Evolutionary conservation across 2,888 invertebrate genomes (phyloP).

Genomic region (Steromphala cineraria): DNA sequence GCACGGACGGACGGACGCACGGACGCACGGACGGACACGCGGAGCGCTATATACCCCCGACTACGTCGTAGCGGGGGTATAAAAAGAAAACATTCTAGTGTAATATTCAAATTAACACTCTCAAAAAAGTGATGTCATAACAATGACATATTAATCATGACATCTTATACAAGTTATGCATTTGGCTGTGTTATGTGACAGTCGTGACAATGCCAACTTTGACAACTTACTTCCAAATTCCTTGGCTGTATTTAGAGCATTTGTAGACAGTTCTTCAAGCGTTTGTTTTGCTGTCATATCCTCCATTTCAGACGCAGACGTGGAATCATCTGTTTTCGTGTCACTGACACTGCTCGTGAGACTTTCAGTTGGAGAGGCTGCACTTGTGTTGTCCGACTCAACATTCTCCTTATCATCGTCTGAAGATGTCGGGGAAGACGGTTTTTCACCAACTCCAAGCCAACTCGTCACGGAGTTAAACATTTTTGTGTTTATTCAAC

Average conservation of each 20-base stretch:
- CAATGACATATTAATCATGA: no score
- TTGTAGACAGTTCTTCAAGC: slow-evolving; percentile 70
- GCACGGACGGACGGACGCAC: no score
- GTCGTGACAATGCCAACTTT: no score
- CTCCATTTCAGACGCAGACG: slow-evolving; percentile 43
- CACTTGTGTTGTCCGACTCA: slow-evolving; percentile 32
- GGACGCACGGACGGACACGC: no score
- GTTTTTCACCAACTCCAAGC: slow-evolving; percentile 61
- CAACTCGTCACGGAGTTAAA: slow-evolving; percentile 67
- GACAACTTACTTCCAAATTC: slow-evolving; percentile 72
- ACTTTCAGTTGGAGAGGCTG: slow-evolving; percentile 28
- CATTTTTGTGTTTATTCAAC: slow-evolving; percentile 41
- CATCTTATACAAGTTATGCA: no score
- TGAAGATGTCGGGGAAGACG: slow-evolving; percentile 45
- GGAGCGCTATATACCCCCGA: no score
- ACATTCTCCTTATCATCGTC: slow-evolving; percentile 49
- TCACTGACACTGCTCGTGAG: neutral
- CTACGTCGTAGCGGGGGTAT: no score
- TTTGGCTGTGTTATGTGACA: no score
- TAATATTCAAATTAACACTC: no score
- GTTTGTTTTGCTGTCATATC: slow-evolving; percentile 57
- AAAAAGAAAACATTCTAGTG: no score
- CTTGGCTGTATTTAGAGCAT: slow-evolving; percentile 71
- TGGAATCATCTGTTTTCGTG: slow-evolving; percentile 38
- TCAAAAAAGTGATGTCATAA: no score